A percentile compares a stretch with the other conserved stretches of the same genome.
These are phyloP conservation scores for Prietella phreatophila DNA, from an alignment of 2,113 vertebrate genomes.

Conservation along the genomic window DNA sequence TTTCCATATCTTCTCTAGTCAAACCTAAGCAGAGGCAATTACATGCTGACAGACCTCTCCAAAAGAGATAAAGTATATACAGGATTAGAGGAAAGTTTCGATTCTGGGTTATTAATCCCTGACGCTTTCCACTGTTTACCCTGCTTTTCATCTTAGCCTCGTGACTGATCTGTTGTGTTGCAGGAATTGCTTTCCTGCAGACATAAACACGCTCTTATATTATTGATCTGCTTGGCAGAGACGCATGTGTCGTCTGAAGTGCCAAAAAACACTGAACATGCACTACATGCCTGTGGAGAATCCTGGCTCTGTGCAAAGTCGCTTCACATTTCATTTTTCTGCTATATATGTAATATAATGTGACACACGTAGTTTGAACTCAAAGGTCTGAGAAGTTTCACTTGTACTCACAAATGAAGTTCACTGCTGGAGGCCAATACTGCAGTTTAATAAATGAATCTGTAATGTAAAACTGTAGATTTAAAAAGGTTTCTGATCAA, in stretches of 20 bases:
- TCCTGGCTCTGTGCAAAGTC: not conserved
- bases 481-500: not conserved
- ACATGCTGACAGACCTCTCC: not conserved
- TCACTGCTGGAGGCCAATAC: not conserved
- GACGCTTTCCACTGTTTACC: not conserved
- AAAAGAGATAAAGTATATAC: slow-evolving; percentile 6
- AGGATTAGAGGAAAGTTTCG: not conserved
- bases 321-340: not conserved
- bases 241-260: not conserved
- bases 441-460: not conserved
- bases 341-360: not conserved
- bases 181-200: slow-evolving; percentile 16
- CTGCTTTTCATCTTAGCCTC: not conserved
- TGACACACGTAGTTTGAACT: not conserved
- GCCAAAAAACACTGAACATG: not conserved
- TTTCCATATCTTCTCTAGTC: not conserved
- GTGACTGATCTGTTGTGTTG: slow-evolving; percentile 26
- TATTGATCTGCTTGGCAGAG: slow-evolving; percentile 19
- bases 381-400: not conserved
- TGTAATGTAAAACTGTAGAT: not conserved
- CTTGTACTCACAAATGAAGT: not conserved
- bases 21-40: slow-evolving; percentile 3
- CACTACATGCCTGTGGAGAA: not conserved
- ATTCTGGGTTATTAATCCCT: slow-evolving; percentile 5
- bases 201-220: slow-evolving; percentile 7